phyloP scores from a whole-genome alignment of 2,888 invertebrate genomes.

The Abscondita cerata region DNA sequence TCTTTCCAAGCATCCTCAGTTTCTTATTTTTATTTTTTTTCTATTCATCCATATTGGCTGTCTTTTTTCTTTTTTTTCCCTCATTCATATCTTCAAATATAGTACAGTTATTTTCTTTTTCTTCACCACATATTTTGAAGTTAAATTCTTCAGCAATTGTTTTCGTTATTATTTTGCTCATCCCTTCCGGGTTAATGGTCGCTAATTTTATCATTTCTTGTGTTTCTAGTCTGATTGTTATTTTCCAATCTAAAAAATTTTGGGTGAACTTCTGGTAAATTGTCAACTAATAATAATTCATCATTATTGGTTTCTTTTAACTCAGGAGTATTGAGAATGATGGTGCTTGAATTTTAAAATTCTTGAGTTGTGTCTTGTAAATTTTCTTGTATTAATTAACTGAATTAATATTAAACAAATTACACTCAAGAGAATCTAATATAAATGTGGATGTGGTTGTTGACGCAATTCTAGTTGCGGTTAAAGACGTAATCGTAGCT shows the following conservation, averaged over 20 bases:
- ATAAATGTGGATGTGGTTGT: not conserved
- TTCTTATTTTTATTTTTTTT: conserved; percentile 1
- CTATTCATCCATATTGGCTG: not conserved
- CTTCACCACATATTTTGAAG: not conserved
- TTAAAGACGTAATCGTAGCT: not conserved
- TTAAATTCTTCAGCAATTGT: not conserved
- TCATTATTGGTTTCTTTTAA: not conserved
- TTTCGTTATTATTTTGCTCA: not conserved
- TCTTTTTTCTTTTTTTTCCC: not conserved
- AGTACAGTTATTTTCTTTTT: not conserved
- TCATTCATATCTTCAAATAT: not conserved
- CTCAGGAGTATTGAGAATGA: not conserved
- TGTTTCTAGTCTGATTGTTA: not conserved
- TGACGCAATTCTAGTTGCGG: not conserved
- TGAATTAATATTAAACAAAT: not conserved
- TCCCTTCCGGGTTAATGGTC: not conserved
- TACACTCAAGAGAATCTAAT: not conserved
- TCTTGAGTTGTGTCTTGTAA: not conserved
- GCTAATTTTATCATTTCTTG: not conserved
- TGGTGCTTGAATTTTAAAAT: not conserved
- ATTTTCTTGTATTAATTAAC: not conserved
- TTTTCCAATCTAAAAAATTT: not conserved
- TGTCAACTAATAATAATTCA: not conserved
- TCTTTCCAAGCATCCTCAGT: not conserved
- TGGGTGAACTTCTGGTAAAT: not conserved